Evolutionary conservation across 2,888 invertebrate genomes (phyloP), one percentile per base, ranked within the genome.

Genomic region (Melanchra persicariae): DNA sequence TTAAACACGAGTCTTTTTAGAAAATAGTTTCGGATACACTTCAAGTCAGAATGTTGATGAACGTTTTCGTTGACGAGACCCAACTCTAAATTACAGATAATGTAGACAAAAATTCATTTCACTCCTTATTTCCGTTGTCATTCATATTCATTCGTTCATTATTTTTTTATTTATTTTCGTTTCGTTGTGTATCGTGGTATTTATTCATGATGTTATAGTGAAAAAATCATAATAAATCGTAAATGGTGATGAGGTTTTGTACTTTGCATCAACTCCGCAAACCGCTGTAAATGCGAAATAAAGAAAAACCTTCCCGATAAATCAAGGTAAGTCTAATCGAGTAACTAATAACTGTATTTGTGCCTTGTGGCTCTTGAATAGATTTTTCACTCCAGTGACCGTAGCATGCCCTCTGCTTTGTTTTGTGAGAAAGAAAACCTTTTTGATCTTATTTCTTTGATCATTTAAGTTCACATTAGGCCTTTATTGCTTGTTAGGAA

Each of bases 301-400:
- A 47, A 51, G 12, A 65, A 34, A 64, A 64, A 65, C n/a, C 17
- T 40, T 47, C 15, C 22, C n/a, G 52, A 24, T 54, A 60, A 60
- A 64, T 43, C 69, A 72, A 71, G 72, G 86, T 86, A 59, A 77
- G 79, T 62, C 12, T 43, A 55, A 57, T 34, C 63, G 47, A 19
- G 19, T 82, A 85, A 86, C 83, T 87, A 19, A 17, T 82, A 85
- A 86, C 83, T 87, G 81, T 86, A 79, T 81, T 40, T 40, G 40
- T 40, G 40, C 40, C 40, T 81, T 80, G 76, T 81, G 71, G 72
- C 72, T 77, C 49, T 24, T 66, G 81, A 73, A 70, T 77, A 71
- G 22, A 79, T 83, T 87, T 83, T 81, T 81, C 88, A 88, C 86
- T 86, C 74, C 85, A 89, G 75, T 87, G 87, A 79, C 70, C 85